Percentiles rank a stretch among this genome's conserved stretches.
These are phyloP conservation scores for Herpetotheres cachinnans DNA, from an alignment of 2,113 vertebrate species.

Conservation along the genomic window DNA sequence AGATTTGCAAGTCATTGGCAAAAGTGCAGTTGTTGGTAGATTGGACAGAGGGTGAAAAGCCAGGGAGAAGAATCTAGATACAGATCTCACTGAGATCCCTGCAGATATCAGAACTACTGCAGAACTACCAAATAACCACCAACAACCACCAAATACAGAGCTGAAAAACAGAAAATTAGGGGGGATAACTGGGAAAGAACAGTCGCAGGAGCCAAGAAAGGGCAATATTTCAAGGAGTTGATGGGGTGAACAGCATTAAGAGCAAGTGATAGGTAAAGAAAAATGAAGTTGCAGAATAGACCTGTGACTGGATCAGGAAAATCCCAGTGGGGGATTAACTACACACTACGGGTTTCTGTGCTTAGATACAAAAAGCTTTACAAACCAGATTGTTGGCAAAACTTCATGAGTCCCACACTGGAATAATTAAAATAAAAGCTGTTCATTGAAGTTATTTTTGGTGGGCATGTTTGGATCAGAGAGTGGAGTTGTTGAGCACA, in stretches of 20 bases:
- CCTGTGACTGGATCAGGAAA: not conserved
- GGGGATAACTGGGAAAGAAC: not conserved
- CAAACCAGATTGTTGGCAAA: conserved; percentile 58
- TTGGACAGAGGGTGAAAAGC: not conserved
- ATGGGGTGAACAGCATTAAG: not conserved
- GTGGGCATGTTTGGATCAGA: conserved; percentile 64
- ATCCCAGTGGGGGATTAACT: conserved; percentile 7
- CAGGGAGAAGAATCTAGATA: not conserved
- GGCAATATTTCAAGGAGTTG: not conserved
- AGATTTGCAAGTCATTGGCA: not conserved
- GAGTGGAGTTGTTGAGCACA: conserved; percentile 46
- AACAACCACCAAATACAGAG: not conserved
- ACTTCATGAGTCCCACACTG: conserved; percentile 33
- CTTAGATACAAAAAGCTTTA: conserved; percentile 57
- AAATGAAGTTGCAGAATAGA: conserved; percentile 6
- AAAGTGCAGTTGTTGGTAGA: not conserved
- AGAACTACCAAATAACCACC: not conserved
- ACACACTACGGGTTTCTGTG: conserved; percentile 3
- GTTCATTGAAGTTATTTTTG: conserved; percentile 66
- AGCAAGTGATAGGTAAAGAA: conserved; percentile 16
- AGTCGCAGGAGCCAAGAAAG: not conserved
- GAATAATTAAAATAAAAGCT: conserved; percentile 65
- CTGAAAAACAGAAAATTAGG: not conserved
- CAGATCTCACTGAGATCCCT: not conserved
- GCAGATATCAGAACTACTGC: not conserved